Base-by-base conservation (phyloP, 2,797 vertebrate genomes). In the Delichon dasypus region DNA sequence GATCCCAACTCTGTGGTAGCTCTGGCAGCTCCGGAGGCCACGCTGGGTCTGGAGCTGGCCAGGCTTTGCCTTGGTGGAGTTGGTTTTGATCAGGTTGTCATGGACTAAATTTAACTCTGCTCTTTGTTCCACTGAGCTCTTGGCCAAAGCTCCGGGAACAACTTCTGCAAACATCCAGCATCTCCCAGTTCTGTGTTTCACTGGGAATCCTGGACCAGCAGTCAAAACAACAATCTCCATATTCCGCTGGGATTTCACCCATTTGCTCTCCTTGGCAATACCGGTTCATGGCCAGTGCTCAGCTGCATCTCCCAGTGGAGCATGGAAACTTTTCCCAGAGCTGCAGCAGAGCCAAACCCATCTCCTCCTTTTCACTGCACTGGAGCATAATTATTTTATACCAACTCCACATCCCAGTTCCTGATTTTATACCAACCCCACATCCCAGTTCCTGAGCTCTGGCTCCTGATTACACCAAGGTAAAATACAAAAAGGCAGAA, bases 101-200 rank as follows among this genome's bases (percentile, higher is more conserved):
- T 10, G 65, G 38, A 26, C 93, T 94, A 96, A 93, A 95, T 93
- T 94, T 95, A 96, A 92, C 84, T 92, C 79, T 13, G 72, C 51
- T 84, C 89, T 92, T 85, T 76, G 81, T 42, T 85, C 80, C 86
- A 38, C 86, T 70, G 74, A 34, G 71, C 68, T 85, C 78, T 71
- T 91, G 94, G 91, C 92, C 48, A 54, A 42, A 53, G 50, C 81
- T 87, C 18, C 2, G 9, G 81, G 53, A 92, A 90, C 40, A 47
- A 64, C 0, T 21, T 65, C 92, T 94, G 83, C 88, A 70, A 77
- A 64, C 53, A 67, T 3, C 67, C 74, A 79, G 61, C 5, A 47
- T 77, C 48, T 58, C 58, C 77, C 19, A 79, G 64, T 12, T 34
- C n/a, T 53, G 47, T 26, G 10, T 25, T 85, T 20, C 42, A 20